A percentile compares a stretch with the other conserved stretches of the same genome.
phyloP scores from a whole-genome alignment of 2,113 vertebrate genomes.

The Dryoscopus gambensis region DNA sequence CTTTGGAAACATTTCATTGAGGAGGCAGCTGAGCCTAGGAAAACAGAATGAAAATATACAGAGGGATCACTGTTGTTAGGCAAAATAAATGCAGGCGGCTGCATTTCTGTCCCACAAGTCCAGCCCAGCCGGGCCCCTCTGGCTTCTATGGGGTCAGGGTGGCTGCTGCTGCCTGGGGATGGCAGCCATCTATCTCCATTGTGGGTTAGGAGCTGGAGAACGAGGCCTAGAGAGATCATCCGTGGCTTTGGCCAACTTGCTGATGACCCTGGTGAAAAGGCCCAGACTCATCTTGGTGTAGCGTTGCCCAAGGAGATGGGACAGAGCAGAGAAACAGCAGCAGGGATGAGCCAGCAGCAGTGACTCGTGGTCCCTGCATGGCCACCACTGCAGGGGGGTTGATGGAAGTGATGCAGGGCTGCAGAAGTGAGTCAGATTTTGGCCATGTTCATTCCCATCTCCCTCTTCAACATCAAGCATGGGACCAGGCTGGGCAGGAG shows the following conservation, averaged over 20 bases:
- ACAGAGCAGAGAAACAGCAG: not conserved
- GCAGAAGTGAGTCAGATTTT: not conserved
- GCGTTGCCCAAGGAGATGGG: not conserved
- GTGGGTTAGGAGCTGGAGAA: not conserved
- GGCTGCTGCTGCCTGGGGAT: not conserved
- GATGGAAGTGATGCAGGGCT: not conserved
- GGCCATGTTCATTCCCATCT: not conserved
- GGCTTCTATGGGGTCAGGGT: not conserved
- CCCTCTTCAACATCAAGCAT: not conserved
- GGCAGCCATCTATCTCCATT: not conserved
- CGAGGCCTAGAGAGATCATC: not conserved
- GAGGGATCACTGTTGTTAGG: constrained; percentile 62
- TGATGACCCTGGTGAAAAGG: not conserved
- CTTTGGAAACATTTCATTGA: constrained; percentile 69
- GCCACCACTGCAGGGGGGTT: not conserved
- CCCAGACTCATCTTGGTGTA: not conserved
- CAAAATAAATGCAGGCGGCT: constrained; percentile 28
- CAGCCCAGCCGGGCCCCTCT: not conserved
- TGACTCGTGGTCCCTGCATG: not conserved
- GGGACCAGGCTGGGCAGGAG: not conserved
- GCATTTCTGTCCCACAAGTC: constrained; percentile 2
- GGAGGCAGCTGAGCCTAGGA: constrained; percentile 65
- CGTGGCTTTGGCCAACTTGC: not conserved
- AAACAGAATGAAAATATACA: constrained; percentile 64
- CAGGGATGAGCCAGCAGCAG: not conserved